Evolutionary conservation across 2,888 invertebrate species (phyloP), one percentile per base, ranked within the genome.

Genomic region (Philereme vetulata): DNA sequence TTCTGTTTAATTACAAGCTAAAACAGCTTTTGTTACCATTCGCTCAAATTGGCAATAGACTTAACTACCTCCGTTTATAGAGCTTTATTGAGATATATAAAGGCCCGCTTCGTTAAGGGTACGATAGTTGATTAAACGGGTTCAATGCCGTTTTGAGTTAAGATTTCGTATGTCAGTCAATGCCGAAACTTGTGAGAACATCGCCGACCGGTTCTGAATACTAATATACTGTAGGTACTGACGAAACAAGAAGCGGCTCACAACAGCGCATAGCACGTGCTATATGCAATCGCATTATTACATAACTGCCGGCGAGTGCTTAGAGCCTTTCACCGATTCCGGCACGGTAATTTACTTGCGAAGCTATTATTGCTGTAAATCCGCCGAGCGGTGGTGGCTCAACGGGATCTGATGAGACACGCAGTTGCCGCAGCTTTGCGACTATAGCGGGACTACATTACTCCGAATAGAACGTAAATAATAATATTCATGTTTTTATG

Each of bases 321-420:
- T 66, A 67, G 70, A 72, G 77, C 85, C 85, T 86, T 87, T 88
- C 86, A 81, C 86, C 80, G 75, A 66, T 78, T 76, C 72, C 78
- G 78, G 75, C 76, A 72, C 72, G 76, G 81, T 77, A 80, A 84
- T 84, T 83, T 85, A 82, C 85, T 84, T 72, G 71, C 71, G 65
- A 72, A 73, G 70, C 74, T 72, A 78, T 82, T 78, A 82, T 78
- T 80, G 77, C 77, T 75, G 77, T 81, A 78, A 79, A 80, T 76
- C 72, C 66, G 67, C 68, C 67, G 55, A 51, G 62, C 43, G 68
- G 68, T 72, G 68, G 68, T 72, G 60, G 68, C 65, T 67, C 75
- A 80, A 79, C 80, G 80, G 78, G 76, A 80, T 74, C 68, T 67
- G 67, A 60, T 57, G 61, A 61, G 67, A 66, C 67, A 62, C 56